Evolutionary conservation across 2,888 invertebrate genomes (phyloP).

Genomic region (Drosophila neonasuta): DNA sequence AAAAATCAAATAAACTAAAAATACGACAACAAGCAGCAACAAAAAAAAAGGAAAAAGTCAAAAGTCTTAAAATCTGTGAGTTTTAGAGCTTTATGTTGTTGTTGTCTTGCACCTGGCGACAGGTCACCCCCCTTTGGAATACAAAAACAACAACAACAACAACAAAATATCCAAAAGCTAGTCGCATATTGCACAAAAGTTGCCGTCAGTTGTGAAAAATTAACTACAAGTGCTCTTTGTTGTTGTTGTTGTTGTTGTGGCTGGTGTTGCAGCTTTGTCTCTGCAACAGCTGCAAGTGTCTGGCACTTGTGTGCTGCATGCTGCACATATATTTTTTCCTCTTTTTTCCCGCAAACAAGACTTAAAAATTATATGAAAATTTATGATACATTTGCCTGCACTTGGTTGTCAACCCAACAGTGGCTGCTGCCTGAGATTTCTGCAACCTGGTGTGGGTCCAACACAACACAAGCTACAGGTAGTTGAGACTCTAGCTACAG

Average conservation of each 20-base stretch:
- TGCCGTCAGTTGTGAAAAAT: constrained; percentile 74
- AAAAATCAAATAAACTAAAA: constrained; percentile 11
- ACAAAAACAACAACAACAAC: constrained; percentile 12
- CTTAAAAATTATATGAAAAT: constrained; percentile 75
- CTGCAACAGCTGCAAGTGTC: constrained; percentile 72
- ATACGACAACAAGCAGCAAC: constrained; percentile 15
- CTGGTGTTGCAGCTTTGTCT: constrained; percentile 44
- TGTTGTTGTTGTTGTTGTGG: constrained; percentile 35
- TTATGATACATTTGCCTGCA: constrained; percentile 77
- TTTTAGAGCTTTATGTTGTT: constrained; percentile 48
- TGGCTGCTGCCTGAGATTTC: constrained; percentile 40
- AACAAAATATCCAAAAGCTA: constrained; percentile 40
- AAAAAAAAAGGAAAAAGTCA: constrained; percentile 54
- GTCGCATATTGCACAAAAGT: constrained; percentile 71
- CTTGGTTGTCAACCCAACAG: constrained; percentile 69
- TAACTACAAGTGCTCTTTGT: constrained; percentile 70
- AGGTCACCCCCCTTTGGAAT: constrained; percentile 53
- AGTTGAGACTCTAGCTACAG: constrained; percentile 5
- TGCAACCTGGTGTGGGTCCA: constrained; percentile 31
- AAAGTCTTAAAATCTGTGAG: constrained; percentile 57
- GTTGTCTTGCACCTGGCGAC: constrained; percentile 70
- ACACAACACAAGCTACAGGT: constrained; percentile 7
- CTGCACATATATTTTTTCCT: constrained; percentile 47
- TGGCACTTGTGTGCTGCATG: constrained; percentile 63
- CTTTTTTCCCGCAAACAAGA: constrained; percentile 55